Evolutionary conservation across 2,888 invertebrate species (phyloP).

Genomic region (Clunio marinus): DNA sequence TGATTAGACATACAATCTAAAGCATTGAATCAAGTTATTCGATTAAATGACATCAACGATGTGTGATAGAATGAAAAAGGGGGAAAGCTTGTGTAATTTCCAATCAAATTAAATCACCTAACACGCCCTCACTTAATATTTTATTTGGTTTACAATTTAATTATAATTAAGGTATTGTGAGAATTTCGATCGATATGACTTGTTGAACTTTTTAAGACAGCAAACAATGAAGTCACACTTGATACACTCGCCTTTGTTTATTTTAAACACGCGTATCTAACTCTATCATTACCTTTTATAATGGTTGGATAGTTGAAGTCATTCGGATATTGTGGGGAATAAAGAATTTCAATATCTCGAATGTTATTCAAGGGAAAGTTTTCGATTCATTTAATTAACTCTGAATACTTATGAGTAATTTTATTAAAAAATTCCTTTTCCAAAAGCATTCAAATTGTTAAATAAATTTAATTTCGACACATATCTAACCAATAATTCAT

Average conservation of each 20-base stretch:
- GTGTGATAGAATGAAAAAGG: neutral
- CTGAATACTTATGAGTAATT: too few species aligned
- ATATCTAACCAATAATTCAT: too few species aligned
- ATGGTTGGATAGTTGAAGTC: too few species aligned
- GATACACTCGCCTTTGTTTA: slow-evolving; percentile 24
- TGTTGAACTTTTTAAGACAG: neutral
- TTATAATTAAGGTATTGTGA: slow-evolving; percentile 19
- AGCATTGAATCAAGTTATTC: neutral
- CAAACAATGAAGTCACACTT: slow-evolving; percentile 18
- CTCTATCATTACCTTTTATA: too few species aligned
- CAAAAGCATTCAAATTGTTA: too few species aligned
- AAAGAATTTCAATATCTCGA: too few species aligned
- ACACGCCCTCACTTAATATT: neutral
- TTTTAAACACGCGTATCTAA: neutral
- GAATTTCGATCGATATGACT: slow-evolving; percentile 18
- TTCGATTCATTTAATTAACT: too few species aligned
- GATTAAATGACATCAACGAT: neutral
- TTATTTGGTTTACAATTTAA: slow-evolving; percentile 25
- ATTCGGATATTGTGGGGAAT: too few species aligned
- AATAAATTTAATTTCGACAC: too few species aligned
- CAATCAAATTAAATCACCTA: neutral
- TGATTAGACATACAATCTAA: neutral
- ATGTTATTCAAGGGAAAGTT: too few species aligned
- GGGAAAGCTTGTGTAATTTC: neutral
- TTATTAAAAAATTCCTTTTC: too few species aligned